Base-by-base conservation (phyloP, 2,888 invertebrate genomes). In the Troides oblongomaculatus region DNA sequence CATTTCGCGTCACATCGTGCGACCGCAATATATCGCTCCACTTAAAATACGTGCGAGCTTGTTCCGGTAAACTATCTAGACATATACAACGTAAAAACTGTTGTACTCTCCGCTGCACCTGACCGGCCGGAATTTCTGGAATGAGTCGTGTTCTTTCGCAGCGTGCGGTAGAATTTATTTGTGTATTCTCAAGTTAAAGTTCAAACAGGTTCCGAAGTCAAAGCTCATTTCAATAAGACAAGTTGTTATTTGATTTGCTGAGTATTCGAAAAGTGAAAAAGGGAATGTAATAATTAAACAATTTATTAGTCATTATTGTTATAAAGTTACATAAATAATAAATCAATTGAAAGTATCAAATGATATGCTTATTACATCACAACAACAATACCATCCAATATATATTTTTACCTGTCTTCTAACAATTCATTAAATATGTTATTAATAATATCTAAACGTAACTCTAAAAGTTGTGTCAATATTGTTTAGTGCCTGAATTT, bases 11-110 rank as follows among this genome's bases (percentile, higher is more conserved):
- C 89, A 88, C 89, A 89, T 88, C 89, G 86, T 84, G 85, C 84
- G 89, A 85, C 89, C 90, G 89, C 88, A 86, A 90, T 89, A 88
- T 86, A 89, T 89, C 85, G 90, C 88, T 88, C 89, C 83, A 91
- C 88, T 89, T 89, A 85, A 86, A 88, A 83, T 88, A 89, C 85
- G 86, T 87, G 88, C 86, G 82, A 85, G 83, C 84, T 86, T 85
- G 89, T 89, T 90, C 88, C 89, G 88, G 87, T 88, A 86, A 87
- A 85, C 84, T 83, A 84, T 84, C 79, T 81, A 76, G 80, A 85
- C 81, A 80, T 77, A 74, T 72, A 77, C 76, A 78, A 78, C 78
- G 82, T 81, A 86, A 85, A 86, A 86, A 62, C 59, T 17, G 53
- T 23, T 62, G 62, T 58, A 61, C 64, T 60, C 43, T 56, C 18